Percentiles rank a stretch among this genome's conserved stretches.
phyloP scores from a whole-genome alignment of 1,140 invertebrate genomes.

The Drosophila hydei region DNA sequence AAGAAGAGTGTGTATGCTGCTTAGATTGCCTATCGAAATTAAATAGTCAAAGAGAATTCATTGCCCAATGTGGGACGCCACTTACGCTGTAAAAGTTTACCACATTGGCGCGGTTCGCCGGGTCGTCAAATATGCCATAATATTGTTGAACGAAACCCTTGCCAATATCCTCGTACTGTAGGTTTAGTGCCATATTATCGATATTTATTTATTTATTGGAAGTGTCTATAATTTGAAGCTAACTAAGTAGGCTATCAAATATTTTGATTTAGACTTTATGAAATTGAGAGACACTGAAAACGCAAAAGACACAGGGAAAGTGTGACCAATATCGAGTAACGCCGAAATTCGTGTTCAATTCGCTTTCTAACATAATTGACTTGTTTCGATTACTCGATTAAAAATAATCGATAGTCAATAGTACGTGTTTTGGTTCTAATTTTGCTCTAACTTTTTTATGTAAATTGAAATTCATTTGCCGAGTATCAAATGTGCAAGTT shows the following conservation, averaged over 20 bases:
- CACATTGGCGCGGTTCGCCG: slow-evolving; percentile 90
- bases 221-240: neutral
- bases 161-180: slow-evolving; percentile 95
- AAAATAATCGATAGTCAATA: neutral
- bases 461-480: neutral
- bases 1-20: neutral
- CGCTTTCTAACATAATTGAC: neutral
- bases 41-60: neutral
- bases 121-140: slow-evolving; percentile 95
- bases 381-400: neutral
- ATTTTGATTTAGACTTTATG: neutral
- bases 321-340: slow-evolving; percentile 21
- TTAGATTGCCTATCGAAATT: neutral
- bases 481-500: neutral
- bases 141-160: slow-evolving; percentile 97
- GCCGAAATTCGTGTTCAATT: neutral
- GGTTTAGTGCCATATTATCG: slow-evolving; percentile 92
- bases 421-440: neutral
- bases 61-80: slow-evolving; percentile 56
- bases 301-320: slow-evolving; percentile 5
- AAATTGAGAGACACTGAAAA: slow-evolving; percentile 17
- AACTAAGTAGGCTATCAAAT: slow-evolving; percentile 18
- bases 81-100: slow-evolving; percentile 97
- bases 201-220: neutral
- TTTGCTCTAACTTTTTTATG: too few species aligned